Conservation (phyloP, 2,113 vertebrate genomes). For the Chloropsis hardwickii region DNA sequence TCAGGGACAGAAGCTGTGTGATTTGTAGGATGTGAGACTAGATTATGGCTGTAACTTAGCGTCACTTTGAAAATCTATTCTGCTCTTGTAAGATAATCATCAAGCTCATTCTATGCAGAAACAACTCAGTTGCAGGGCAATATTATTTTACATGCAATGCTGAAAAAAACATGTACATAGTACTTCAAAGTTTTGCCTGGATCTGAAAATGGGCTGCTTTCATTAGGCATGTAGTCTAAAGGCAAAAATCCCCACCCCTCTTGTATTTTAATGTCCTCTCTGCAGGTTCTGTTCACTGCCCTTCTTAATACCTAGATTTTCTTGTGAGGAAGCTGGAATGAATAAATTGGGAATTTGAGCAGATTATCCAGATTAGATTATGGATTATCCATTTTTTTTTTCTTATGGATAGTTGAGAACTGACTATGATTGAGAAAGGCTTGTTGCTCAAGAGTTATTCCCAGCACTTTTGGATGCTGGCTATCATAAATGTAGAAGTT, state of each 20-base stretch:
- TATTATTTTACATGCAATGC: not conserved
- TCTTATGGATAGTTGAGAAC: not conserved
- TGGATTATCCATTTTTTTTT: not conserved
- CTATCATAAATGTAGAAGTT: not conserved
- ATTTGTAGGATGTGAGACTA: not conserved
- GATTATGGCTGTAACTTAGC: not conserved
- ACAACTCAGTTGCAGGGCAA: not conserved
- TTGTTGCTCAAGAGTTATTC: not conserved
- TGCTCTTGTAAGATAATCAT: not conserved
- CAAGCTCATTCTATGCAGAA: not conserved
- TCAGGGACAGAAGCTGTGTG: not conserved
- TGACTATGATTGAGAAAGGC: not conserved
- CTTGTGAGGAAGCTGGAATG: not conserved
- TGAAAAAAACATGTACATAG: not conserved
- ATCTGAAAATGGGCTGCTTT: not conserved
- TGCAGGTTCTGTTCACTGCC: not conserved
- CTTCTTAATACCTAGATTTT: not conserved
- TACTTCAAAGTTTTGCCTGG: not conserved
- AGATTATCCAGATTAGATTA: not conserved
- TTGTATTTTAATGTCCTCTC: accelerated
- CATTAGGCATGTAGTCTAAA: not conserved
- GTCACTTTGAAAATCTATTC: not conserved
- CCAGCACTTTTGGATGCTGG: not conserved
- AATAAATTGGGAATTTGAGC: not conserved
- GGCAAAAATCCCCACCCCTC: not conserved